Evolutionary conservation across 2,113 vertebrate genomes (phyloP).

Genomic region (Laticauda colubrina): DNA sequence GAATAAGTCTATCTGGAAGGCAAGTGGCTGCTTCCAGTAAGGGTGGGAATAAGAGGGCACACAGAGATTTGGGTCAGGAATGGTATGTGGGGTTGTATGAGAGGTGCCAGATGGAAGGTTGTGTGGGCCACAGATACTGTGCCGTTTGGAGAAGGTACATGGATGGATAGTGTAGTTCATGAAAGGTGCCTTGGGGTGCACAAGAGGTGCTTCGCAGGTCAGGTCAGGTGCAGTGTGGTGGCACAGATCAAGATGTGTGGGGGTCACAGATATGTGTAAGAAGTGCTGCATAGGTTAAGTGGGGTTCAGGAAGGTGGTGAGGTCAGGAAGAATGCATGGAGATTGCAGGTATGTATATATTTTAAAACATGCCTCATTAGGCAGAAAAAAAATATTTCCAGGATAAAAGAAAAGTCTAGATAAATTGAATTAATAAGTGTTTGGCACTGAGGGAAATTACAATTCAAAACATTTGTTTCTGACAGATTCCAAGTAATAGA

Average conservation of each 20-base stretch:
- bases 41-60: neutral
- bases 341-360: constrained; percentile 28
- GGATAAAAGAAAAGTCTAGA: constrained; percentile 46
- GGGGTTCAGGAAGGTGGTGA: neutral
- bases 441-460: constrained; percentile 50
- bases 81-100: neutral
- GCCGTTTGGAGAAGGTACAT: neutral
- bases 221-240: neutral
- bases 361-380: constrained; percentile 47
- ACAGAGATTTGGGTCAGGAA: neutral
- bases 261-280: neutral
- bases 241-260: neutral
- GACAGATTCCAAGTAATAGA: constrained; percentile 50
- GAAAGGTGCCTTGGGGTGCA: neutral
- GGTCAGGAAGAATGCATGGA: neutral
- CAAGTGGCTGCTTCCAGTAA: neutral
- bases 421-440: constrained; percentile 43
- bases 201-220: too few species aligned
- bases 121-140: neutral
- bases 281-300: neutral
- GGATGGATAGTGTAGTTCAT: neutral
- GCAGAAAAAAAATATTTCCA: constrained; percentile 26
- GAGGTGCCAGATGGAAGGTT: neutral
- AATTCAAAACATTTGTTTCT: constrained; percentile 56
- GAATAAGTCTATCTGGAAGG: neutral